A percentile compares a stretch with the other conserved stretches of the same genome.
phyloP scores from a whole-genome alignment of 2,113 vertebrate genomes.

The Apodemus speciosus region DNA sequence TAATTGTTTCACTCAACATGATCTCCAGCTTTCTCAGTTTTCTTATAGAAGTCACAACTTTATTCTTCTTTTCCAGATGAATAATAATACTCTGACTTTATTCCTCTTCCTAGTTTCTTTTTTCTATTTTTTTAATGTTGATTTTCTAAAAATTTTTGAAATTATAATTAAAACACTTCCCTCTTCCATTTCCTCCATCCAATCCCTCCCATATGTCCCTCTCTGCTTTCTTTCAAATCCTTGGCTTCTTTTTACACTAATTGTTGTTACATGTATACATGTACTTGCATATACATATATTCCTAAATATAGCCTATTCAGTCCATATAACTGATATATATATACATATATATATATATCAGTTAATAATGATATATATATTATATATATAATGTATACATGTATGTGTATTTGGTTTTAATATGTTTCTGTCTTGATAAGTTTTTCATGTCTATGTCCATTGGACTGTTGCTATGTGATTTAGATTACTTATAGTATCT shows the following conservation, averaged over 20 bases:
- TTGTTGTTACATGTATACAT: neutral
- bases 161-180: neutral
- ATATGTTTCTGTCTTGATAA: slow-evolving; percentile 26
- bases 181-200: neutral
- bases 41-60: neutral
- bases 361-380: neutral
- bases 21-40: neutral
- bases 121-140: neutral
- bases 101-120: neutral
- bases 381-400: neutral
- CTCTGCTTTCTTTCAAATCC: neutral
- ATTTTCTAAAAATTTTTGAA: neutral
- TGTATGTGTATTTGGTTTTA: neutral
- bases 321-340: neutral
- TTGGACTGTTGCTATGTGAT: neutral
- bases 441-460: neutral
- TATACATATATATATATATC: neutral
- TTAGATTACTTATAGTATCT: neutral
- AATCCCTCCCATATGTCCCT: neutral
- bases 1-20: neutral
- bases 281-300: neutral
- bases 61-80: neutral
- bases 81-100: neutral
- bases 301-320: neutral
- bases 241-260: neutral